These are phyloP conservation scores for Furcula furcula DNA, from an alignment of 2,888 invertebrate genomes.

Conservation along the genomic window DNA sequence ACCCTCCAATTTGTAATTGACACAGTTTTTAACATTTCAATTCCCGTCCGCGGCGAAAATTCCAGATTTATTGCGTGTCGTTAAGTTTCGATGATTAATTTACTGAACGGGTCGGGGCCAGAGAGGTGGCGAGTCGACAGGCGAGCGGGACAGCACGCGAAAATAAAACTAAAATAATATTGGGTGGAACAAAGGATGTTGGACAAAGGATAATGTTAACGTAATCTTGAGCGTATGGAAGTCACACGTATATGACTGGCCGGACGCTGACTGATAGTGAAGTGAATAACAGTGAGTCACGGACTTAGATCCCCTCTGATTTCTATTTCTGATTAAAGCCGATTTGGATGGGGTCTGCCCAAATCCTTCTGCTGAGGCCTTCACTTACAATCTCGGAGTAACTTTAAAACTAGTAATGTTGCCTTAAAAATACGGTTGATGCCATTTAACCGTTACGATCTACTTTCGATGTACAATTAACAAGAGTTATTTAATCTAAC, in stretches of 20 bases:
- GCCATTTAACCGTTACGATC: too few relatives aligned
- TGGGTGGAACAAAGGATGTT: background rate
- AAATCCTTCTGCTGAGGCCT: too few relatives aligned
- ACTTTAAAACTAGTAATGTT: too few relatives aligned
- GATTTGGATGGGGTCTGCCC: too few relatives aligned
- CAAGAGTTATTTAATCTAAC: too few relatives aligned
- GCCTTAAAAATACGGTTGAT: too few relatives aligned
- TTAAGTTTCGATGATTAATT: conserved; percentile 56
- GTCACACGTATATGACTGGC: background rate
- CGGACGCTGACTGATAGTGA: background rate
- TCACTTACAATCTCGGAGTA: too few relatives aligned
- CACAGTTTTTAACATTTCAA: conserved; percentile 22
- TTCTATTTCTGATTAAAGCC: too few relatives aligned
- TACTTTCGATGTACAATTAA: too few relatives aligned
- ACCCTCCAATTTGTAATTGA: conserved; percentile 11
- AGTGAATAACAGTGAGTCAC: background rate
- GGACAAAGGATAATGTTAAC: background rate
- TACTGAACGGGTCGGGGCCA: conserved; percentile 28
- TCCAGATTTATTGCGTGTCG: conserved; percentile 53
- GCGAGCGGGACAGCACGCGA: background rate
- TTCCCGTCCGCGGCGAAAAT: conserved; percentile 33
- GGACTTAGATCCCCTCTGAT: too few relatives aligned
- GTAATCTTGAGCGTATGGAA: background rate
- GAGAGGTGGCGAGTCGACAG: conserved; percentile 8
- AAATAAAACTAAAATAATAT: background rate